A percentile compares a stretch with the other conserved stretches of the same genome.
Conservation (phyloP, 2,888 invertebrate species). For the Acrocera orbiculus region DNA sequence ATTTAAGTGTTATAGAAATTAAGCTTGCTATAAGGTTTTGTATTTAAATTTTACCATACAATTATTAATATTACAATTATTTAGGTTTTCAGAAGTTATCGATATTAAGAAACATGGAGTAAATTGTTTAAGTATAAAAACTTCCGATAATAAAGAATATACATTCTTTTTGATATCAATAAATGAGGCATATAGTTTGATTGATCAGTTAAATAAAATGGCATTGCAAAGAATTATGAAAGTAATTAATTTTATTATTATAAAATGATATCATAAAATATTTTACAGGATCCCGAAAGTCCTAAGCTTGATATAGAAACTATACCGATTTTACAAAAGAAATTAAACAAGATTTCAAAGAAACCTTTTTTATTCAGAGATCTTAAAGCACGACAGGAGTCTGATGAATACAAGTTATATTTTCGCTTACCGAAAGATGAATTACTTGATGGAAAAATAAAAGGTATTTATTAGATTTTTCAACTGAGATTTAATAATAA, state of each 20-base stretch:
- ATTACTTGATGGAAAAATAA: slow-evolving; percentile 86
- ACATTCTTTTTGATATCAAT: slow-evolving; percentile 81
- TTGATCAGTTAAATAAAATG: slow-evolving; percentile 91
- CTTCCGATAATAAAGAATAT: slow-evolving; percentile 64
- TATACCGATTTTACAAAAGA: slow-evolving; percentile 57
- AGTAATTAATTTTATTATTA: slow-evolving; percentile 11
- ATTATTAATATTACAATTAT: slow-evolving; percentile 28
- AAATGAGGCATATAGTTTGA: slow-evolving; percentile 74
- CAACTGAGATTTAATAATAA: no score
- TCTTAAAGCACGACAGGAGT: slow-evolving; percentile 84
- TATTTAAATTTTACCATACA: background rate
- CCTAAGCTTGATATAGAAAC: slow-evolving; percentile 79
- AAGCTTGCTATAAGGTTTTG: slow-evolving; percentile 69
- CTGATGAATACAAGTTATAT: slow-evolving; percentile 71
- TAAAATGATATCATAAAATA: no score
- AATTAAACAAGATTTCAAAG: slow-evolving; percentile 74
- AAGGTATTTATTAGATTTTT: slow-evolving; percentile 39
- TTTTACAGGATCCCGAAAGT: slow-evolving; percentile 67
- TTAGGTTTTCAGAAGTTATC: slow-evolving; percentile 54
- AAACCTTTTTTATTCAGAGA: slow-evolving; percentile 89
- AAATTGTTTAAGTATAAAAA: slow-evolving; percentile 66
- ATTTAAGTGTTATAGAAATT: slow-evolving; percentile 79
- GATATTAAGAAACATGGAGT: slow-evolving; percentile 61
- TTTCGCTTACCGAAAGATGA: slow-evolving; percentile 76
- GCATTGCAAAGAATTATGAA: slow-evolving; percentile 69